Conservation (phyloP, 2,888 invertebrate genomes). For the Acrocera orbiculus region DNA sequence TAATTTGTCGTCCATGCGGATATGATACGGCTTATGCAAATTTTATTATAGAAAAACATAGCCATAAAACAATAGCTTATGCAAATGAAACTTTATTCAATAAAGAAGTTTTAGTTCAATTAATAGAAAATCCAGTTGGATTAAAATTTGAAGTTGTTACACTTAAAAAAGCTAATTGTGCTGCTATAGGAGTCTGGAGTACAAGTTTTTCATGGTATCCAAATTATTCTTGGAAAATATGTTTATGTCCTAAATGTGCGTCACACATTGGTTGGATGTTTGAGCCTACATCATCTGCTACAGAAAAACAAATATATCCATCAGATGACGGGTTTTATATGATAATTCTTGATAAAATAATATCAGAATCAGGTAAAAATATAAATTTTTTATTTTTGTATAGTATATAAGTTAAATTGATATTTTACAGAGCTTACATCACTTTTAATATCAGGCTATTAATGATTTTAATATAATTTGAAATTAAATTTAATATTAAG, state of each 20-base stretch:
- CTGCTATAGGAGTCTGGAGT: conserved; percentile 34
- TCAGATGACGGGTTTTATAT: conserved; percentile 25
- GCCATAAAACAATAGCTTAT: conserved; percentile 33
- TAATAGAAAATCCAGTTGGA: conserved; percentile 37
- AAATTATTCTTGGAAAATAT: conserved; percentile 45
- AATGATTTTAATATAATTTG: too few relatives aligned
- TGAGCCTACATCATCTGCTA: conserved; percentile 29
- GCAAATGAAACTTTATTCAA: conserved; percentile 38
- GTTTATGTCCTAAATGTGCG: conserved; percentile 42
- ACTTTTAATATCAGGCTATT: too few relatives aligned
- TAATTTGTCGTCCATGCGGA: conserved; percentile 41
- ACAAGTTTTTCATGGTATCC: conserved; percentile 45
- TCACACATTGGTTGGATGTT: conserved; percentile 42
- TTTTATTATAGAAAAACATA: conserved; percentile 35
- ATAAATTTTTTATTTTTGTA: not conserved
- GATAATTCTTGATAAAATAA: conserved; percentile 21
- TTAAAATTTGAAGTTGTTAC: conserved; percentile 37
- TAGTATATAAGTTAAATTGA: too few relatives aligned
- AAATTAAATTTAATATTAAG: too few relatives aligned
- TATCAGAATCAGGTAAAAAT: conserved; percentile 24
- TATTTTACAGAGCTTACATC: too few relatives aligned
- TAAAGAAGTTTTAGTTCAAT: conserved; percentile 37
- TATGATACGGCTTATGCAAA: conserved; percentile 38
- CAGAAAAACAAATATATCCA: conserved; percentile 16
- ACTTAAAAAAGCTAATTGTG: conserved; percentile 37